Evolutionary conservation across 2,113 vertebrate species (phyloP).

Genomic region (Pitta sordida): DNA sequence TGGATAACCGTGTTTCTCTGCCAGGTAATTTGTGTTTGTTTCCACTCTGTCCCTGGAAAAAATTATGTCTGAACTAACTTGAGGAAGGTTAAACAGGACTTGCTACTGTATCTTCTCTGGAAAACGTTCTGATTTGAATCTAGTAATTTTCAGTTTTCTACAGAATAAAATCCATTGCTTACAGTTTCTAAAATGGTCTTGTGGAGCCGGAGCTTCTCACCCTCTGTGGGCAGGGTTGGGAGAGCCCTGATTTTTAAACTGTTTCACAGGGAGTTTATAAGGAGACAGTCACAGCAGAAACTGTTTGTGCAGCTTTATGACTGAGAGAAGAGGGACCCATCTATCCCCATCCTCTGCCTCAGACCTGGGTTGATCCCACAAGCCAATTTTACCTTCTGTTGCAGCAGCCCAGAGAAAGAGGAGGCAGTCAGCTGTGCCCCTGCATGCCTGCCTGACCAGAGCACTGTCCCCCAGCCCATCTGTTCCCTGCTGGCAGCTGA

Average conservation of each 20-base stretch:
- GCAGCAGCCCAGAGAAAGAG: neutral
- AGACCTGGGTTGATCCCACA: neutral
- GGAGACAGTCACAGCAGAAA: neutral
- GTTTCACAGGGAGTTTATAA: neutral
- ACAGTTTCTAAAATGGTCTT: too few relatives aligned
- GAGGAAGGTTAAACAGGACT: neutral
- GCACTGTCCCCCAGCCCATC: neutral
- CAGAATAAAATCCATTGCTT: neutral
- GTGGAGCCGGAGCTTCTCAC: neutral
- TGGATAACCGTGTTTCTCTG: conserved; percentile 70
- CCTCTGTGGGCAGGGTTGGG: neutral
- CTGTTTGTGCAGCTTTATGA: neutral
- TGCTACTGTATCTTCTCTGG: neutral
- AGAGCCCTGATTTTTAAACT: neutral
- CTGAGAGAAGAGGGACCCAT: neutral
- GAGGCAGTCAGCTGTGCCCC: neutral
- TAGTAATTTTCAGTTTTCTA: neutral
- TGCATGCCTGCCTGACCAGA: neutral
- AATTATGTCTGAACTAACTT: neutral
- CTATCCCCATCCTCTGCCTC: neutral
- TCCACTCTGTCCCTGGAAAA: neutral
- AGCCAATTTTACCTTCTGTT: neutral
- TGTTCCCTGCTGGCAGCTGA: neutral
- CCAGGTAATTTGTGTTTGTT: conserved; percentile 75
- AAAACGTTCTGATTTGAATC: neutral